Evolutionary conservation across 1,140 invertebrate genomes (phyloP), one percentile per base, ranked within the genome.

Genomic region (Goniozus legneri): DNA sequence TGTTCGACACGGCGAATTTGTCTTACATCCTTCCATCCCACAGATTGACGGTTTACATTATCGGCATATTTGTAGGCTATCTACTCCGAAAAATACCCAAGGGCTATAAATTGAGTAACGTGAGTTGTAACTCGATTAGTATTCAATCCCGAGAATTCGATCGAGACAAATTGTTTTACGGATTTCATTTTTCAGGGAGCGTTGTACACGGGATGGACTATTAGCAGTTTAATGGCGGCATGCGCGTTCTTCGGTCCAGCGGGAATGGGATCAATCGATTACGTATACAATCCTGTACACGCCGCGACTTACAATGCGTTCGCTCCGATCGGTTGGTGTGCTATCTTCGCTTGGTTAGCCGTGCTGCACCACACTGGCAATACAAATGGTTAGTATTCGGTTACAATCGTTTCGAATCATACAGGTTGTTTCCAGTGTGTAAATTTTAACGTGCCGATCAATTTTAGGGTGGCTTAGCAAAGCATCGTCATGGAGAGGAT

Each of bases 21-120:
- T 85, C 84, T 0, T 87, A 87, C 58, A 85, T 84, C 41, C 60
- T 87, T 31, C 84, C 85, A 8, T 82, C 80, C 2, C 84, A 87
- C 57, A 71, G 85, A 52, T 71, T 84, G 0, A 86, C 84, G 0
- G 82, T 86, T 38, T 87, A 87, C 61, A 77, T 84, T 13, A 82
- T 86, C 34, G 85, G 85, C 10, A 79, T 87, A 30, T 72, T 76
- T 3, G 63, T 83, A 51, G 84, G 83, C 1, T 85, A 83, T 53
- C 61, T 79, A 14, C 62, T 88, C 22, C 76, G 79, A 48, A 73
- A 77, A 49, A 76, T 64, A 47, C 69, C 76, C 2, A 69, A 62
- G 43, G 63, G 70, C 44, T 68, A 63, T 18, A 77, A 75, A 60
- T 47, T 79, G 3, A 77, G 71, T 44, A 58, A 64, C 44, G 73